Base-by-base conservation (phyloP, 2,113 vertebrate species). In the Lethenteron reissneri region DNA sequence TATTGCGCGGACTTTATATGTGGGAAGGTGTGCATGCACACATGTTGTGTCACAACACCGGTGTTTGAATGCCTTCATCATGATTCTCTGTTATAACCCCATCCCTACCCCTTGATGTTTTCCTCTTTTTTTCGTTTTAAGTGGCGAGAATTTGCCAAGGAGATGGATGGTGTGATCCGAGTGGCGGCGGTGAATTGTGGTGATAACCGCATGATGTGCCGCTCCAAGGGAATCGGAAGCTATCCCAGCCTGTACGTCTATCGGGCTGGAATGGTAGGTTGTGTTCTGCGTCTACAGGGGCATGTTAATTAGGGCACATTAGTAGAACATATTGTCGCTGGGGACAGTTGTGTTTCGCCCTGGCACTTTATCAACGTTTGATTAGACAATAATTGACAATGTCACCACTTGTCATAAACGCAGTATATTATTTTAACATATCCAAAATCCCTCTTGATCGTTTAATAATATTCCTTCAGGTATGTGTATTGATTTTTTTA, bases 141-240 rank as follows among this genome's bases (percentile, higher is more conserved):
- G 92, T 99, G 94, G 94, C 85, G 94, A 76, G 86, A 95, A 69
- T 90, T 96, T 84, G 87, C 94, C 56, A 99, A 90, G 77, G 94
- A 96, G 78, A 88, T 99, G 82, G 91, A 97, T 72, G 90, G 89
- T 25, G 82, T 94, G 71, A 86, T 99, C 73, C 80, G 88, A 69
- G 92, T 99, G 9, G 88, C 87, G 74, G 94, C 94, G 0, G 92
- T 99, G 64, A 99, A 99, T 81, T 99, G 94, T 76, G 90, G 91
- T 0, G 92, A 99, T 79, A 89, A 97, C 60, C 82, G 88, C 76
- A 85, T 85, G 76, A 83, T 97, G 17, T 99, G 94, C 76, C 80
- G 88, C 75, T 88, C 85, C 74, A 90, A 85, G 78, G 92, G 94
- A 25, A 87, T 97, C 78, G 89, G 77, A 80, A 94, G 91, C 75